phyloP scores from a whole-genome alignment of 1,140 invertebrate species.

The Wasmannia auropunctata region DNA sequence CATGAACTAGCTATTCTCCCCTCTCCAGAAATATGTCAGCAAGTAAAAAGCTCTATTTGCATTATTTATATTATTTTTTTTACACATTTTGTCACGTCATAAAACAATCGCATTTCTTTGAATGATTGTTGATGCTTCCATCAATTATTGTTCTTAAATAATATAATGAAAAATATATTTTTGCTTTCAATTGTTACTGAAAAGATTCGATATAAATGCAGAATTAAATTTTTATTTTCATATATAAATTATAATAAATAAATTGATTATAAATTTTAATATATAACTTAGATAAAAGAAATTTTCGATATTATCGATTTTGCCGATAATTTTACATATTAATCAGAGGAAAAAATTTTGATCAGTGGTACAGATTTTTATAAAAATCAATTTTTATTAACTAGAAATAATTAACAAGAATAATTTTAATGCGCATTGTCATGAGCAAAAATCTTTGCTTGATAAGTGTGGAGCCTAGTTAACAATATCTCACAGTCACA shows the following conservation, averaged over 20 bases:
- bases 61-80: constrained; percentile 10
- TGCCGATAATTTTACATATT: neutral
- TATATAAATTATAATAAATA: constrained; percentile 3
- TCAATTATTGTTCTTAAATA: neutral
- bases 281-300: neutral
- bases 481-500: neutral
- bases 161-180: neutral
- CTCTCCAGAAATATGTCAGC: neutral
- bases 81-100: neutral
- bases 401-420: neutral
- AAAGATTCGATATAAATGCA: neutral
- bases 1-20: neutral
- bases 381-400: constrained; percentile 19
- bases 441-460: neutral
- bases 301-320: neutral
- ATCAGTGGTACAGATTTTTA: neutral
- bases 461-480: neutral
- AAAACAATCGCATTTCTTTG: neutral
- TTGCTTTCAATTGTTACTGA: neutral
- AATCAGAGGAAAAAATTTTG: neutral
- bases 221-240: neutral
- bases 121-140: neutral
- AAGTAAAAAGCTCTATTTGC: neutral
- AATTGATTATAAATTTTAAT: neutral
- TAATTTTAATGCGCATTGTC: neutral